These are phyloP conservation scores for Rotaria socialis DNA, from an alignment of 2,888 invertebrate genomes.

Conservation along the genomic window DNA sequence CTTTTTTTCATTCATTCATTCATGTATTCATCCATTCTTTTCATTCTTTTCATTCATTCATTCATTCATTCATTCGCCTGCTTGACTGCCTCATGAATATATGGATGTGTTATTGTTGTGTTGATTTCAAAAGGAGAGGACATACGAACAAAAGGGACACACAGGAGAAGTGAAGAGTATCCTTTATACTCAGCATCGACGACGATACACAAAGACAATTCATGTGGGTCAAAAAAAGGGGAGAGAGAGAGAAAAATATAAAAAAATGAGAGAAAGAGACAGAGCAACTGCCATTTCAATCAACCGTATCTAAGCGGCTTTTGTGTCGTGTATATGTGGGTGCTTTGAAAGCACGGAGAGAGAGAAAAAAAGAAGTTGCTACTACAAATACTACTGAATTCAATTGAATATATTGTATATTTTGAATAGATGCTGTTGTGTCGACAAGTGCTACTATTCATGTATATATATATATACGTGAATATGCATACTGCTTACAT, in stretches of 20 bases:
- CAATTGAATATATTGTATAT: conserved; percentile 15
- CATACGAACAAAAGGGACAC: conserved; percentile 20
- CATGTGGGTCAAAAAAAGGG: neutral
- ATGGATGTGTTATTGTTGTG: conserved; percentile 22
- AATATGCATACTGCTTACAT: neutral
- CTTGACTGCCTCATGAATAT: conserved; percentile 26
- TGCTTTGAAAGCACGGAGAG: conserved; percentile 16
- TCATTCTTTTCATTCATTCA: conserved; percentile 24
- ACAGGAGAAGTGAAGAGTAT: conserved; percentile 21
- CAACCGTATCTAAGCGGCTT: conserved; percentile 20
- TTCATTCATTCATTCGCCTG: conserved; percentile 37
- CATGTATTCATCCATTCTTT: conserved; percentile 31
- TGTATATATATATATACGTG: neutral
- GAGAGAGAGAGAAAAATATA: neutral
- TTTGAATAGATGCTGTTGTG: neutral
- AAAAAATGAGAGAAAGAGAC: neutral
- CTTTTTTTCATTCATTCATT: conserved; percentile 27
- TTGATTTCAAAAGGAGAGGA: conserved; percentile 22
- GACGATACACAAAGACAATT: conserved; percentile 6
- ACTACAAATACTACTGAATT: neutral
- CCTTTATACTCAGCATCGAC: conserved; percentile 16
- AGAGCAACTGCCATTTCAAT: conserved; percentile 21
- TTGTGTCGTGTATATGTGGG: neutral
- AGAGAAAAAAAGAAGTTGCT: neutral
- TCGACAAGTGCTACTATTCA: neutral